These are phyloP conservation scores for Oryzias sinensis DNA, from an alignment of 2,797 vertebrate species.

Conservation along the genomic window DNA sequence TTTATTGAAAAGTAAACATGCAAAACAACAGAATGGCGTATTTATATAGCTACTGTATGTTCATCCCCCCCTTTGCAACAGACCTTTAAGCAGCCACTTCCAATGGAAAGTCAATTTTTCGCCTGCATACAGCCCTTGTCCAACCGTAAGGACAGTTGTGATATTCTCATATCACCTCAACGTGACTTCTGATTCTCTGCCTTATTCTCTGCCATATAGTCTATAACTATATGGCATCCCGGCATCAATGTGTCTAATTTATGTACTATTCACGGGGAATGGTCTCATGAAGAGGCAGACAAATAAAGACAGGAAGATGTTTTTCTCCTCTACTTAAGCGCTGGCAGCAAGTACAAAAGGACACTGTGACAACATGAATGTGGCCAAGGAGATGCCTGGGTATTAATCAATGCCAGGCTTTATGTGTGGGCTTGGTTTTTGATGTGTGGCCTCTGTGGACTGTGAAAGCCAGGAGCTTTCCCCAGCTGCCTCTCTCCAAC, in stretches of 20 bases:
- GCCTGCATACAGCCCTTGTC: too few relatives aligned
- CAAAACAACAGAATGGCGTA: too few relatives aligned
- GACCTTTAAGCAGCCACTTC: too few relatives aligned
- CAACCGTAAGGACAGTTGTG: too few relatives aligned
- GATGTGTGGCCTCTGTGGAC: slow-evolving; percentile 66
- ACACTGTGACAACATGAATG: slow-evolving; percentile 75
- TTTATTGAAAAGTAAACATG: too few relatives aligned
- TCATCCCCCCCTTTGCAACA: too few relatives aligned
- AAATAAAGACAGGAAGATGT: slow-evolving; percentile 75
- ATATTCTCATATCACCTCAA: too few relatives aligned
- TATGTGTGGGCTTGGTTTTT: slow-evolving; percentile 71
- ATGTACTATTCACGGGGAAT: slow-evolving; percentile 62
- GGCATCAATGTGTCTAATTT: slow-evolving; percentile 52
- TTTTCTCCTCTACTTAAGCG: slow-evolving; percentile 71
- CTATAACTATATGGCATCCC: slow-evolving; percentile 14
- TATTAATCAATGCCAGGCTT: slow-evolving; percentile 76
- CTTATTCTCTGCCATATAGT: not conserved
- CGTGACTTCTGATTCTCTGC: too few relatives aligned
- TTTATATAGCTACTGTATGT: too few relatives aligned
- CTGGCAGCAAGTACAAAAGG: slow-evolving; percentile 77
- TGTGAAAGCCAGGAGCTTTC: slow-evolving; percentile 64
- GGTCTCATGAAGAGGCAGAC: slow-evolving; percentile 70
- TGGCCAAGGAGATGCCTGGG: slow-evolving; percentile 68
- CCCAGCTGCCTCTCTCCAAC: slow-evolving; percentile 67
- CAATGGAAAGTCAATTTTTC: too few relatives aligned